A percentile compares a stretch with the other conserved stretches of the same genome.
phyloP scores from a whole-genome alignment of 2,113 vertebrate species.

The chimpanzee (Pan troglodytes) region NHGRI_mPanTro3-v2.1_pri NC_072420.2:30677001-30677500 shows the following conservation, averaged over 20 bases:
- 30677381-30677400: rapidly evolving
- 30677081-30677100: not conserved
- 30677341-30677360: not conserved
- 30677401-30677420: rapidly evolving
- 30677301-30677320: not conserved
- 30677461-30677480: rapidly evolving
- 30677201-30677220: not conserved
- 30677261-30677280: not conserved
- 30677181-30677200: not conserved
- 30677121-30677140: not conserved
- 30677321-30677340: not conserved
- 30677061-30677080: not conserved
- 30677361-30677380: not conserved
- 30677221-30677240: not conserved
- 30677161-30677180: not conserved
- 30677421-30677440: not conserved
- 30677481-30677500: not conserved
- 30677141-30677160: not conserved
- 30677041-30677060: not conserved
- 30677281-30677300: not conserved
- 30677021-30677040: not conserved
- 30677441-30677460: not conserved
- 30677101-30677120: too few species aligned
- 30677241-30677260: not conserved
- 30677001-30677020: not conserved